Evolutionary conservation across 2,888 invertebrate species (phyloP).

Genomic region (Melitaea athalia): DNA sequence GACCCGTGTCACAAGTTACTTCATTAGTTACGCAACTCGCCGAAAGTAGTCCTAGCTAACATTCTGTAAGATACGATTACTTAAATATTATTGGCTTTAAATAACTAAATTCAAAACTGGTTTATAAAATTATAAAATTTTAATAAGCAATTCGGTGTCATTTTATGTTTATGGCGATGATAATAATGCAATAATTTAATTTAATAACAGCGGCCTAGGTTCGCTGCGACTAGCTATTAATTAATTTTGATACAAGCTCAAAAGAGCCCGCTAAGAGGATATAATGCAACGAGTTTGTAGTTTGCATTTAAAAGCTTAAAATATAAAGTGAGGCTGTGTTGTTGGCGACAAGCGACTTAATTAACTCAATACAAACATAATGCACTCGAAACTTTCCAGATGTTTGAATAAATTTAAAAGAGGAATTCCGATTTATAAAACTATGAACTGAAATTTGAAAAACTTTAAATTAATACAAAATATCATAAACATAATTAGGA

Average conservation of each 20-base stretch:
- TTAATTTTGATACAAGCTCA: constrained; percentile 62
- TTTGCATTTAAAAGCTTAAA: constrained; percentile 70
- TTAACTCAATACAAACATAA: constrained; percentile 60
- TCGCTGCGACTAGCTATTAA: constrained; percentile 48
- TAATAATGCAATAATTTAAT: constrained; percentile 25
- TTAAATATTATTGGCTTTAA: constrained; percentile 35
- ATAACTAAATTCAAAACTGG: not conserved
- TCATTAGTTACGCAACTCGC: constrained; percentile 80
- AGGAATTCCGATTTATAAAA: not conserved
- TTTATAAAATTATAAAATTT: not conserved
- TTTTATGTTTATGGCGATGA: constrained; percentile 6
- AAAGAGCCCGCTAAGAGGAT: constrained; percentile 61
- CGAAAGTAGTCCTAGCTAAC: constrained; percentile 77
- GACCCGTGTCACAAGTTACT: constrained; percentile 82
- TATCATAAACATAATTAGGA: not conserved
- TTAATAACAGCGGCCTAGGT: constrained; percentile 16
- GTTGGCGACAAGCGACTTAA: constrained; percentile 71
- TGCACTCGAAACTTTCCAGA: constrained; percentile 13
- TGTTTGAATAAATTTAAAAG: not conserved
- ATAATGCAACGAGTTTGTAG: constrained; percentile 64
- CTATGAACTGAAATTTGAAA: not conserved
- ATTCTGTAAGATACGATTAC: constrained; percentile 61
- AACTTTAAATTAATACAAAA: too few species aligned
- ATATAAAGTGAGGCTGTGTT: constrained; percentile 65
- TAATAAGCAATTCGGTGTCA: constrained; percentile 48